Conservation (phyloP, 2,797 vertebrate genomes). For the Leptatherina wallacei region DNA sequence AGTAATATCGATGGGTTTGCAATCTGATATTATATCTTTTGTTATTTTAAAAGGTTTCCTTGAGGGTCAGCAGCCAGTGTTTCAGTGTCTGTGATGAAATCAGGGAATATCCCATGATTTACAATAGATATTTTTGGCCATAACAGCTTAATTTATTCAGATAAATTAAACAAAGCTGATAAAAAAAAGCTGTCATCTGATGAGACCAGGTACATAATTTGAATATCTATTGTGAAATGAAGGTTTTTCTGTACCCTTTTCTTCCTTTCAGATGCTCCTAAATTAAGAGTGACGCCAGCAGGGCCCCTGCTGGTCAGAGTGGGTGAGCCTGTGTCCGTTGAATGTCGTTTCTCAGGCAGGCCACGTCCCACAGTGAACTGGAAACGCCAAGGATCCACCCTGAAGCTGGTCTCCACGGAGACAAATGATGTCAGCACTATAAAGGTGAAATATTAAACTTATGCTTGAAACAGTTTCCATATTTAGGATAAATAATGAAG, state of each 20-base stretch:
- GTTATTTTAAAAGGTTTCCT: not conserved
- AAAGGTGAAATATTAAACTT: slow-evolving; percentile 55
- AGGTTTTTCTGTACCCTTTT: not conserved
- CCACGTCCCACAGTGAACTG: slow-evolving; percentile 87
- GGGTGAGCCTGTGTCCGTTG: slow-evolving; percentile 86
- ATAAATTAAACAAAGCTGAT: not conserved
- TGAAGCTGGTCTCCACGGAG: slow-evolving; percentile 79
- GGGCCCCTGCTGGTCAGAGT: slow-evolving; percentile 84
- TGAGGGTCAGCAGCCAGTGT: not conserved
- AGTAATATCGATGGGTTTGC: not conserved
- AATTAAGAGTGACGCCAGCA: slow-evolving; percentile 84
- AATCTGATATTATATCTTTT: not conserved
- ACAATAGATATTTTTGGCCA: too few relatives aligned
- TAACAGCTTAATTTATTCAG: not conserved
- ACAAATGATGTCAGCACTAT: slow-evolving; percentile 82
- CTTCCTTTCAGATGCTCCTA: slow-evolving; percentile 84
- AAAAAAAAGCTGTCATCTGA: too few relatives aligned
- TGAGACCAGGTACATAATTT: too few relatives aligned
- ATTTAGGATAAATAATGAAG: not conserved
- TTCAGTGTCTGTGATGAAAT: not conserved
- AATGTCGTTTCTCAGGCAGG: slow-evolving; percentile 87
- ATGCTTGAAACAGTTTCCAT: not conserved
- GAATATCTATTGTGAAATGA: too few relatives aligned
- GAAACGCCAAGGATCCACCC: slow-evolving; percentile 84
- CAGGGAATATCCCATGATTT: too few relatives aligned